Percentiles rank a stretch among this genome's conserved stretches.
phyloP scores from a whole-genome alignment of 2,797 vertebrate species.

The Artibeus jamaicensis region DNA sequence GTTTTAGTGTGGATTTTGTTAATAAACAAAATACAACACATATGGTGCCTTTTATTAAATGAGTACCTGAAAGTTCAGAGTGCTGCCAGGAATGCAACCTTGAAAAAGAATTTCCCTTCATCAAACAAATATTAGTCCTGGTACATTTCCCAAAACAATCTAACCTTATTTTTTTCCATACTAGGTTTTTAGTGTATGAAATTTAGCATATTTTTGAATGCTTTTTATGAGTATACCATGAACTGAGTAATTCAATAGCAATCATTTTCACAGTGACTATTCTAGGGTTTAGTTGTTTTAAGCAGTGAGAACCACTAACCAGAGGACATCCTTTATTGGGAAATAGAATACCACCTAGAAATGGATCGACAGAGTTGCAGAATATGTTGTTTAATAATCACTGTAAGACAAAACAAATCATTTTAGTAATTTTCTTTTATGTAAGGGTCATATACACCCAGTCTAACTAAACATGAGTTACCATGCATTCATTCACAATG shows the following conservation, averaged over 20 bases:
- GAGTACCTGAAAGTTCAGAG: background rate
- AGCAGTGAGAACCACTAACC: background rate
- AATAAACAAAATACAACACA: background rate
- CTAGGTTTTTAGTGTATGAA: background rate
- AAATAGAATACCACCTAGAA: background rate
- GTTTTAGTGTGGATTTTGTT: background rate
- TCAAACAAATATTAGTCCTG: background rate
- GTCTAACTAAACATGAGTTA: background rate
- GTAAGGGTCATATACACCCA: background rate
- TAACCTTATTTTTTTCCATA: background rate
- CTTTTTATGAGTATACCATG: background rate
- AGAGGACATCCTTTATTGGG: background rate
- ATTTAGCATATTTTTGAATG: background rate
- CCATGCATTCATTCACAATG: background rate
- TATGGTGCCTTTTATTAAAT: background rate
- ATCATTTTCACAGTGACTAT: background rate
- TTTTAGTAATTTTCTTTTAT: background rate
- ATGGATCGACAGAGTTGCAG: background rate
- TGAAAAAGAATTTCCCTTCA: background rate
- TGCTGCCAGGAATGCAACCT: background rate
- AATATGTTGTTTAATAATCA: background rate
- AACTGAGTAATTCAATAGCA: background rate
- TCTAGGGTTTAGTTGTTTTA: background rate
- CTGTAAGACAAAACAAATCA: background rate
- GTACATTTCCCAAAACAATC: background rate